These are phyloP conservation scores for Bombyx huttoni DNA, from an alignment of 2,888 invertebrate species.

Conservation along the genomic window DNA sequence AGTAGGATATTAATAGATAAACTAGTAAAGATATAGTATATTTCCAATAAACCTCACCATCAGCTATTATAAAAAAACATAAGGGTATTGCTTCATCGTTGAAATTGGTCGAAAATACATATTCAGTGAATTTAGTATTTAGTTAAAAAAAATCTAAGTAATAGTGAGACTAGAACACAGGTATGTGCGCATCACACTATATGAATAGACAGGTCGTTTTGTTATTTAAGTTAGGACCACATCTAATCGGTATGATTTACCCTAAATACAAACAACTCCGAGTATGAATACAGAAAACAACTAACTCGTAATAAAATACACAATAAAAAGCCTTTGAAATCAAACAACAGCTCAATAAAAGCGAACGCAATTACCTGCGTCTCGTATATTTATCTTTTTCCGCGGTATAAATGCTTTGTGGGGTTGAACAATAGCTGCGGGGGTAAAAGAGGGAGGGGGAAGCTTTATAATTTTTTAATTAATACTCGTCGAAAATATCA, in stretches of 20 bases:
- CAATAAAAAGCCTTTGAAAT: constrained; percentile 57
- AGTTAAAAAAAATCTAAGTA: too few relatives aligned
- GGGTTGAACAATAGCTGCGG: constrained; percentile 43
- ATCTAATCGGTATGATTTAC: constrained; percentile 4
- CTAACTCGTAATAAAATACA: constrained; percentile 24
- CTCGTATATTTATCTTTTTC: constrained; percentile 68
- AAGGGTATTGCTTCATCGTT: too few relatives aligned
- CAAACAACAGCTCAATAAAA: constrained; percentile 66
- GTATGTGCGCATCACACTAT: too few relatives aligned
- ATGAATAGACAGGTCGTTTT: too few relatives aligned
- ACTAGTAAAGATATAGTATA: too few relatives aligned
- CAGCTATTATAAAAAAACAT: too few relatives aligned
- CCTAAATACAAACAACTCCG: not conserved
- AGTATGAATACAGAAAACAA: constrained; percentile 2
- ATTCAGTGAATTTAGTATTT: too few relatives aligned
- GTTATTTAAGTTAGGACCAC: not conserved
- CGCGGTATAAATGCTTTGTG: constrained; percentile 59
- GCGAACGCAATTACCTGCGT: constrained; percentile 58
- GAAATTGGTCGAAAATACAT: too few relatives aligned
- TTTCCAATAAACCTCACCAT: too few relatives aligned
- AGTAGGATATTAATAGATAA: too few relatives aligned
- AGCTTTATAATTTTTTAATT: constrained; percentile 74
- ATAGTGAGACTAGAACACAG: too few relatives aligned
- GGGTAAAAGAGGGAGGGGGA: constrained; percentile 29
- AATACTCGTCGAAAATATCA: constrained; percentile 67